phyloP scores from a whole-genome alignment of 2,888 invertebrate genomes.

The Galerucella calmariensis region DNA sequence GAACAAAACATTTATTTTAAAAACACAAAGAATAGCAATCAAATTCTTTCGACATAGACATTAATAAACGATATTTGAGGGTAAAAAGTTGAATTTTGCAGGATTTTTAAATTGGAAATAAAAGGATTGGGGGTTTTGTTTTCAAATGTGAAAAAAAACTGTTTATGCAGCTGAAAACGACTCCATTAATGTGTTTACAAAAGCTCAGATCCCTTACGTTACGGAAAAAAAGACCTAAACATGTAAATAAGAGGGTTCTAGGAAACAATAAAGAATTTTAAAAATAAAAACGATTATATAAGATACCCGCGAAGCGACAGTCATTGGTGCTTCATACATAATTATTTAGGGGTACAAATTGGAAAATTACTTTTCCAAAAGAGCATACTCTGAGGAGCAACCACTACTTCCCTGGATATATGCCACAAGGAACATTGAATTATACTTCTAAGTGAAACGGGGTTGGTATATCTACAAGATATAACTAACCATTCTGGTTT shows the following conservation, averaged over 20 bases:
- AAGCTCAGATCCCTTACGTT: constrained; percentile 19
- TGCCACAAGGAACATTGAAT: too few relatives aligned
- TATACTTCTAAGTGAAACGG: too few relatives aligned
- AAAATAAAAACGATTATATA: constrained; percentile 35
- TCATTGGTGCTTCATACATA: background rate
- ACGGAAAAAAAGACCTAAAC: constrained; percentile 16
- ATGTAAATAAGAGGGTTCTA: constrained; percentile 28
- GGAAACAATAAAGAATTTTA: constrained; percentile 33
- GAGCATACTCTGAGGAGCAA: too few relatives aligned
- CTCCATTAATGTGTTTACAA: constrained; percentile 33
- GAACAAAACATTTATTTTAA: too few relatives aligned
- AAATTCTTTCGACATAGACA: too few relatives aligned
- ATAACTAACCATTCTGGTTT: too few relatives aligned
- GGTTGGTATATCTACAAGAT: too few relatives aligned
- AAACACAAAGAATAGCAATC: too few relatives aligned
- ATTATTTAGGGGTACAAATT: background rate
- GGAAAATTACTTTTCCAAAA: too few relatives aligned
- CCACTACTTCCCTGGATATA: too few relatives aligned
- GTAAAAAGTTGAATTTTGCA: background rate
- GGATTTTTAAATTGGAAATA: background rate
- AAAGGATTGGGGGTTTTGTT: background rate
- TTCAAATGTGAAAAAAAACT: constrained; percentile 1
- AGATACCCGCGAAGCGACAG: constrained; percentile 11
- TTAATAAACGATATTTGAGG: background rate
- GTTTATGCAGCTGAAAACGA: constrained; percentile 13